Conservation (phyloP, 2,888 invertebrate species). For the Odontomyia ornata region DNA sequence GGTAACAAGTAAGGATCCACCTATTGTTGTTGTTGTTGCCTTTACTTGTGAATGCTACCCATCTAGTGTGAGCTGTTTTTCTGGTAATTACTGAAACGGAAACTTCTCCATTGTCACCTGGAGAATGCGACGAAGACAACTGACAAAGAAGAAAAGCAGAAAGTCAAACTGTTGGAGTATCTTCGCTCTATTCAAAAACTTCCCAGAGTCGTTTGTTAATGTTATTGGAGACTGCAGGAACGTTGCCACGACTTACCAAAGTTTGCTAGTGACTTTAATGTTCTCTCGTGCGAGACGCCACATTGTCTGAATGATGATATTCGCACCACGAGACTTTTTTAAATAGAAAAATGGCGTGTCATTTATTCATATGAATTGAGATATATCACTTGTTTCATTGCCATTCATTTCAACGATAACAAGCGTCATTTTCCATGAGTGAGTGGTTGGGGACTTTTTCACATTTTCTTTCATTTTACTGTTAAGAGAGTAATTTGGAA, state of each 20-base stretch:
- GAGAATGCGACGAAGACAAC: conserved; percentile 1
- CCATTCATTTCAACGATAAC: conserved; percentile 21
- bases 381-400: conserved; percentile 28
- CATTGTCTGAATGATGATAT: conserved; percentile 36
- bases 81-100: conserved; percentile 41
- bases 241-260: not conserved
- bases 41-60: not conserved
- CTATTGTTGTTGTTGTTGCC: conserved; percentile 7
- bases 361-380: conserved; percentile 35
- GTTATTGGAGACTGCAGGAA: not conserved
- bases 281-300: conserved; percentile 15
- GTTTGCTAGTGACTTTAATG: not conserved
- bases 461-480: no score
- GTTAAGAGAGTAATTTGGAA: no score
- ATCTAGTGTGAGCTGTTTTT: conserved; percentile 34
- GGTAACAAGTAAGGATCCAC: conserved; percentile 3
- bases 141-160: not conserved
- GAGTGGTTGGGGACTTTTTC: no score
- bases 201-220: not conserved
- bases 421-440: conserved; percentile 13
- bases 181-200: not conserved
- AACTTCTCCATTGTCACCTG: conserved; percentile 41
- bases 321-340: conserved; percentile 37
- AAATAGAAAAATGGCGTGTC: conserved; percentile 33
- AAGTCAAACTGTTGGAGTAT: not conserved